phyloP scores from a whole-genome alignment of 2,888 invertebrate genomes.

The Diarsia mendica region DNA sequence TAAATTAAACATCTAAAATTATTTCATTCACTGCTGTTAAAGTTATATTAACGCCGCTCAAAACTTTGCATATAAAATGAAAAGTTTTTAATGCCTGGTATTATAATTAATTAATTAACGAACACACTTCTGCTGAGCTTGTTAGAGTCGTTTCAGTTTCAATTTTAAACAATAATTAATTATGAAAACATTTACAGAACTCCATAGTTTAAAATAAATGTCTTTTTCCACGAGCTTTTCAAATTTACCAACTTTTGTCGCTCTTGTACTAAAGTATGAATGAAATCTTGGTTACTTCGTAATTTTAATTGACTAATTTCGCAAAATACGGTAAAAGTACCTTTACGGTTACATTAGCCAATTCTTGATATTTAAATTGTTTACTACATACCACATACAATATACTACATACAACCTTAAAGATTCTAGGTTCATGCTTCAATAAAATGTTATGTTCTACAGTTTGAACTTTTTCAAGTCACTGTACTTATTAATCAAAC shows the following conservation, averaged over 20 bases:
- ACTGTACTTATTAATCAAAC: background rate
- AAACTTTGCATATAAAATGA: slow-evolving; percentile 56
- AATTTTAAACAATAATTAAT: slow-evolving; percentile 30
- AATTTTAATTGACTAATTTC: background rate
- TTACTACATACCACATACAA: too few species aligned
- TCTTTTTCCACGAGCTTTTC: slow-evolving; percentile 8
- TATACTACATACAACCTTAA: too few species aligned
- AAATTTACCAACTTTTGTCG: too few species aligned
- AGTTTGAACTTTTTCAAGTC: background rate
- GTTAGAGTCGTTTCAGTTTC: slow-evolving; percentile 22
- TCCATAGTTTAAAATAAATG: slow-evolving; percentile 16
- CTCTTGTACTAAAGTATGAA: background rate
- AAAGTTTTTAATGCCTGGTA: slow-evolving; percentile 57
- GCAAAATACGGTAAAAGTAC: background rate
- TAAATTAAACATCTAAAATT: slow-evolving; percentile 49
- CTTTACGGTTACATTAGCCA: background rate
- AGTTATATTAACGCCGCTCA: slow-evolving; percentile 58
- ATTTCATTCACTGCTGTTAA: slow-evolving; percentile 58
- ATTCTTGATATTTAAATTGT: background rate
- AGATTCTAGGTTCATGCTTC: too few species aligned
- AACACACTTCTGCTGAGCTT: slow-evolving; percentile 23
- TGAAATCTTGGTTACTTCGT: too few species aligned
- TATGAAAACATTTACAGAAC: slow-evolving; percentile 16
- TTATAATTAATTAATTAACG: slow-evolving; percentile 58
- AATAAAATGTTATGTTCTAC: background rate